Evolutionary conservation across 23 tunicate species (phyloP), one percentile per base, ranked within the genome.

Genomic region (Halocynthia roretzi): DNA sequence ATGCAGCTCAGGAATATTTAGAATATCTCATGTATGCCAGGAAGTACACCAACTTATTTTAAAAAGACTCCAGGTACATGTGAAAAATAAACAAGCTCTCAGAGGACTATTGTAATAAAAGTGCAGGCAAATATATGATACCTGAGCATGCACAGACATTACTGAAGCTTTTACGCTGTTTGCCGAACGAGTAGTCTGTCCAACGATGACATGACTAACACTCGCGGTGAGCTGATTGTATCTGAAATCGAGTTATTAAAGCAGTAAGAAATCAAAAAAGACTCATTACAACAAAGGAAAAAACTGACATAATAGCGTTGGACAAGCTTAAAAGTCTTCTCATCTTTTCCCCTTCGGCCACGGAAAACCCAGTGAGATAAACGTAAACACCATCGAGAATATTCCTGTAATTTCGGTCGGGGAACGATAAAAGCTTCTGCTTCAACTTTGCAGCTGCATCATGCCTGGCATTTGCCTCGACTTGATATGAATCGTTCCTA

Each of bases 271-370:
- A 67, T 11, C 17, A 67, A 67, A 67, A 15, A 22, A 19, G 72
- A 1, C n/a, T n/a, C 15, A 15, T 19, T n/a, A n/a, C 31, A n/a
- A n/a, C 49, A 18, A 23, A 5, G 40, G 11, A n/a, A 11, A 72
- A 72, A 75, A 54, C 22, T 21, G 23, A 49, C 40, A 80, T 65
- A 87, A 74, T 85, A 20, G 97, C 97, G 6, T 91, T 86, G 20
- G 87, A 71, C 6, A 76, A 31, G 55, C 81, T 81, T 2, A 91
- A 57, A 8, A 91, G 23, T 61, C 82, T 85, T n/a, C 78, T 52
- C 53, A 91, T 48, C 67, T 85, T 85, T 61, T 91, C 97, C 55
- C 82, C 84, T 76, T 91, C 91, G 54, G 77, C 77, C 10, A 40
- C 14, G 6, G 71, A 19, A 57, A 91, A 91, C 5, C 97, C 97